Evolutionary conservation across 2,888 invertebrate genomes (phyloP).

Genomic region (Clusia tigrina): DNA sequence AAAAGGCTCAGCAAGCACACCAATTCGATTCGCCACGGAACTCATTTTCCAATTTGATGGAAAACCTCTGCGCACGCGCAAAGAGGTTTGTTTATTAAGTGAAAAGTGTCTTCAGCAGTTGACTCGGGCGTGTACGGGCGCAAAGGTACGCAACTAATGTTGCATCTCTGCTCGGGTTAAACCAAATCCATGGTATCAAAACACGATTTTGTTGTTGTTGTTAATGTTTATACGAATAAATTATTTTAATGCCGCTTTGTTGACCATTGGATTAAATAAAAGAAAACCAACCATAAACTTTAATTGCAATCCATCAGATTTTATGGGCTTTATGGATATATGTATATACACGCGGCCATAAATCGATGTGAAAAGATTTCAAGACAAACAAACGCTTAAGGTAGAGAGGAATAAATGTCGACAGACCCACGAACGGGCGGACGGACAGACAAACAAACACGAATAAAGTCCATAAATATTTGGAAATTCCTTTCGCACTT

Average conservation of each 20-base stretch:
- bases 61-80: too few relatives aligned
- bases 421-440: neutral
- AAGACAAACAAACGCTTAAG: conserved; percentile 19
- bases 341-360: conserved; percentile 48
- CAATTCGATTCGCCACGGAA: too few relatives aligned
- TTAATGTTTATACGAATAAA: conserved; percentile 21
- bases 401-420: conserved; percentile 8
- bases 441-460: neutral
- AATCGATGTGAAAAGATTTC: conserved; percentile 37
- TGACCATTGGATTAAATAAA: conserved; percentile 49
- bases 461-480: conserved; percentile 8
- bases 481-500: conserved; percentile 18
- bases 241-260: conserved; percentile 22
- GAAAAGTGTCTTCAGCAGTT: too few relatives aligned
- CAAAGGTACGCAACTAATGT: too few relatives aligned
- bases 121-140: too few relatives aligned
- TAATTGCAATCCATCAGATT: conserved; percentile 56
- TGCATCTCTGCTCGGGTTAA: too few relatives aligned
- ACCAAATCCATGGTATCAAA: too few relatives aligned
- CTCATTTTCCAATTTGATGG: too few relatives aligned
- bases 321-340: conserved; percentile 58
- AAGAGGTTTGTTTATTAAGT: too few relatives aligned
- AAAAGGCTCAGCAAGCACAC: too few relatives aligned
- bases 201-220: neutral
- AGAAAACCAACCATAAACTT: conserved; percentile 48